Conservation (phyloP, 2,888 invertebrate genomes). For the Spilarctia lutea region DNA sequence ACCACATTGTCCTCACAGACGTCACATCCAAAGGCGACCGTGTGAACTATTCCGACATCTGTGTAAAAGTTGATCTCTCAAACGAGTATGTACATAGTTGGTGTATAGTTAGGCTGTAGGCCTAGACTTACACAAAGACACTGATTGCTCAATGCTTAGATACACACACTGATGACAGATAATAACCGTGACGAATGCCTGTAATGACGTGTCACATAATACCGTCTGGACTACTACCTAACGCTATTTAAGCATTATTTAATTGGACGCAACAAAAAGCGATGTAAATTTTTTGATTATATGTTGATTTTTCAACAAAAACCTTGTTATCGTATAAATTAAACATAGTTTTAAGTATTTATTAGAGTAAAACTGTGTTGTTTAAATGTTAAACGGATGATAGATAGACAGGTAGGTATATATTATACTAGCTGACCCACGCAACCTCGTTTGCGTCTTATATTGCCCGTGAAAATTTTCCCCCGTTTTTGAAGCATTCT, state of each 20-base stretch:
- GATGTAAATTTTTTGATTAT: constrained; percentile 17
- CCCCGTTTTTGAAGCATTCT: too few relatives aligned
- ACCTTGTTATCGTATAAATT: constrained; percentile 40
- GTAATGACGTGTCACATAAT: constrained; percentile 41
- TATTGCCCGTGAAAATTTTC: too few relatives aligned
- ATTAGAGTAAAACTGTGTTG: constrained; percentile 23
- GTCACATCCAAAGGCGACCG: constrained; percentile 65
- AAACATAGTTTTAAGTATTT: constrained; percentile 24
- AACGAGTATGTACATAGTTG: constrained; percentile 62
- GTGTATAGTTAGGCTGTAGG: constrained; percentile 54
- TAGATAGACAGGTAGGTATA: neutral
- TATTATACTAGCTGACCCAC: too few relatives aligned
- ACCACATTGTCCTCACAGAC: neutral
- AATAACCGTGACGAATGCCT: constrained; percentile 63
- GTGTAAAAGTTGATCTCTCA: constrained; percentile 59
- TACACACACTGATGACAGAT: constrained; percentile 56
- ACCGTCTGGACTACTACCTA: constrained; percentile 23
- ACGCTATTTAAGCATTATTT: constrained; percentile 37
- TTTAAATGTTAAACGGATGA: constrained; percentile 24
- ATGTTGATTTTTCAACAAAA: constrained; percentile 26
- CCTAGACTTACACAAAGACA: constrained; percentile 56
- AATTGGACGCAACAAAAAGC: constrained; percentile 40
- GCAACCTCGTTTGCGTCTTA: too few relatives aligned
- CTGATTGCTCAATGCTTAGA: constrained; percentile 61
- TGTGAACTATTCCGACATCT: constrained; percentile 72